Percentiles rank a stretch among this genome's conserved stretches.
Evolutionary conservation across 2,888 invertebrate genomes (phyloP).

Genomic region (Clistopyga incitator): DNA sequence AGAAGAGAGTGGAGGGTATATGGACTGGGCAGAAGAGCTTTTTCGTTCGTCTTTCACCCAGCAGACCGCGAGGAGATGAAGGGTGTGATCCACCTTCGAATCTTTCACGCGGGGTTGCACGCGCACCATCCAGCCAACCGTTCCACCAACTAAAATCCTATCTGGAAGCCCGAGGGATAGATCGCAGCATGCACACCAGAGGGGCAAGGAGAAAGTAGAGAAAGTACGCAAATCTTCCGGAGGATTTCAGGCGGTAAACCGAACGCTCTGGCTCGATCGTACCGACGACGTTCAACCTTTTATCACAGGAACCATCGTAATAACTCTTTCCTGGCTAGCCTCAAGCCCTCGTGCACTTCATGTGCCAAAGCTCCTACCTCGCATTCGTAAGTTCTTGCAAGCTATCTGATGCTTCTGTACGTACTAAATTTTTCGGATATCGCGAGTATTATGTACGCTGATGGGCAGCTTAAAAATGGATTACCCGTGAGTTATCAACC

Average conservation of each 20-base stretch:
- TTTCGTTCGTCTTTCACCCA: conserved; percentile 36
- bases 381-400: conserved; percentile 10
- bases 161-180: conserved; percentile 42
- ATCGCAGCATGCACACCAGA: conserved; percentile 1
- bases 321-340: conserved; percentile 58
- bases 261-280: conserved; percentile 52
- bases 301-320: conserved; percentile 60
- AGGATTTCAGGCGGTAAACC: conserved; percentile 60
- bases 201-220: neutral
- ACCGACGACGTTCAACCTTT: conserved; percentile 63
- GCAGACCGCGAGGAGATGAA: conserved; percentile 55
- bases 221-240: conserved; percentile 64
- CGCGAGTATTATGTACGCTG: no score
- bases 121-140: conserved; percentile 46
- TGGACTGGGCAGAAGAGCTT: conserved; percentile 46
- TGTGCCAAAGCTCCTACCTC: neutral
- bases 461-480: neutral
- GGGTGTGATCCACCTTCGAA: conserved; percentile 64
- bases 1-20: conserved; percentile 45
- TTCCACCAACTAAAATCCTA: conserved; percentile 53
- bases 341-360: neutral
- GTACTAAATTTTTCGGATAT: neutral
- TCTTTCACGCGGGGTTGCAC: conserved; percentile 66
- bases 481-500: no score
- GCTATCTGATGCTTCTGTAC: neutral